Evolutionary conservation across 2,888 invertebrate genomes (phyloP), one percentile per base, ranked within the genome.

Genomic region (Alentia gelatinosa): DNA sequence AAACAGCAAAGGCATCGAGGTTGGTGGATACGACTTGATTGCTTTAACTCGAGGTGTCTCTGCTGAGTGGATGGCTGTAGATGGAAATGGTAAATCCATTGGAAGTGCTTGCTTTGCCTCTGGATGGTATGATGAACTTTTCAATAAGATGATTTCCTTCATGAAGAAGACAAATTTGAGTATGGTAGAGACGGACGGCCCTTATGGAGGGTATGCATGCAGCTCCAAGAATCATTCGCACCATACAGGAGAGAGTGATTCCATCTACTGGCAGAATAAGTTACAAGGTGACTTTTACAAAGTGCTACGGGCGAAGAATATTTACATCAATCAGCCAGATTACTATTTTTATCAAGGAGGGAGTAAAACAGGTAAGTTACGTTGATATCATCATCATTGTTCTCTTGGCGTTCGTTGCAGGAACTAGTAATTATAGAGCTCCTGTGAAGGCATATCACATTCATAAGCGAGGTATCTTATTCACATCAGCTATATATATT

Each of bases 311-410:
- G 19, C 42, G 26, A 90, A 26, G 83, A 89, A 86, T 9, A 89
- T 93, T 4, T 93, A 93, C 83, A 92, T 93, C 37, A 93, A 93
- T 75, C 93, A 93, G 84, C 93, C 93, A n/a, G 93, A 93, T 86
- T 68, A 92, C 39, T 93, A 93, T 74, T 93, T 93, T 90, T 93
- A 93, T 39, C 90, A 93, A 40, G 93, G 93, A 5, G 93, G 93
- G 9, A 91, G 91, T 79, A 93, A 91, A 86, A 92, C 93, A 86
- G 93, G 93, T 92, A 37, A 90, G 91, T 89, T 33, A 23, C 23
- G n/a, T 50, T 33, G 19, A 30, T 4, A 74, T 33, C 33, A 74
- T 33, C 26, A 56, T 56, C 19, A 56, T 47, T 9, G 26, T 40
- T 50, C 7, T 84, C 42, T n/a, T n/a, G n/a, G n/a, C n/a, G n/a